Evolutionary conservation across 2,797 vertebrate genomes (phyloP).

Genomic region (Euphonia xanthogaster): DNA sequence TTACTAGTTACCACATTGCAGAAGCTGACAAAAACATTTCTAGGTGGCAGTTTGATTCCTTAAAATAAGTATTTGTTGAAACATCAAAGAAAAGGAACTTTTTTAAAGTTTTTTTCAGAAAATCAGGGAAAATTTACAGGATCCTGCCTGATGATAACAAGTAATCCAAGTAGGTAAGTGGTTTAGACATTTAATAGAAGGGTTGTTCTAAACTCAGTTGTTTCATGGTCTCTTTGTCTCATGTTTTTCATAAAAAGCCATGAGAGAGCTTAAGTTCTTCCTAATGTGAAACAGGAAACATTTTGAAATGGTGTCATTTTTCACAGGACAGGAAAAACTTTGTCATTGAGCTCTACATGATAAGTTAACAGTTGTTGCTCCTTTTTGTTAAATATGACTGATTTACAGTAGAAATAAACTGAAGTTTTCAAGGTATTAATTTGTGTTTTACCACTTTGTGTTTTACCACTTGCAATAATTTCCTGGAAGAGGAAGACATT

Average conservation of each 20-base stretch:
- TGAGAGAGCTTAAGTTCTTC: conserved; percentile 32
- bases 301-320: conserved; percentile 42
- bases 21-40: background rate
- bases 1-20: background rate
- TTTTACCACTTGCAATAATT: background rate
- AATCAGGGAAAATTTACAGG: background rate
- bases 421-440: background rate
- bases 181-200: background rate
- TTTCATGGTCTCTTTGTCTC: background rate
- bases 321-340: conserved; percentile 36
- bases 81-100: background rate
- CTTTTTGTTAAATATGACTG: background rate
- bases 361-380: background rate
- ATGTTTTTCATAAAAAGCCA: background rate
- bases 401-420: background rate
- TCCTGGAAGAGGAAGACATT: background rate
- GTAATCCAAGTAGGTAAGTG: background rate
- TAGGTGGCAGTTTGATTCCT: background rate
- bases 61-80: background rate
- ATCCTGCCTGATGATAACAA: background rate
- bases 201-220: background rate
- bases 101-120: background rate
- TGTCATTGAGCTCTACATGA: background rate
- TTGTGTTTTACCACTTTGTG: background rate
- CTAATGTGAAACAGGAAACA: conserved; percentile 32